Conservation (phyloP, 2,888 invertebrate species). For the Boloria euphrosyne region DNA sequence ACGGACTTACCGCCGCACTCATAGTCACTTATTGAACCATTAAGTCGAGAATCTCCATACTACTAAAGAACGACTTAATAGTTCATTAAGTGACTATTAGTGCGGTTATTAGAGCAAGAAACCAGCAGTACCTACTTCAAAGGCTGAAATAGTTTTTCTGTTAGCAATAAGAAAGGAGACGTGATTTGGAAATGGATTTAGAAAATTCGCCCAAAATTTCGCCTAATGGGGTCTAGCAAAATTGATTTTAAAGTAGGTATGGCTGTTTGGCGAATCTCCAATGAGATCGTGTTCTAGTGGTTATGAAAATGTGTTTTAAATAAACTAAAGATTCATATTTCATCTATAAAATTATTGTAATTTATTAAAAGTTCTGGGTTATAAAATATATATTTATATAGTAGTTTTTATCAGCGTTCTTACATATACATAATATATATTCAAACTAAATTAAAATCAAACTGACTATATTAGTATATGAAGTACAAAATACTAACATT, state of each 20-base stretch:
- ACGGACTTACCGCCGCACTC: too few species aligned
- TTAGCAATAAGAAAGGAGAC: conserved; percentile 28
- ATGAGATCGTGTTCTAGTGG: conserved; percentile 23
- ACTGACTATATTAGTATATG: too few species aligned
- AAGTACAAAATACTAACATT: too few species aligned
- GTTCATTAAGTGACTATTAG: too few species aligned
- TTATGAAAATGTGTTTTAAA: conserved; percentile 25
- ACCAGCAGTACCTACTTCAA: too few species aligned
- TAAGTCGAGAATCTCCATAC: too few species aligned
- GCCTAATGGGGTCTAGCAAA: conserved; percentile 20
- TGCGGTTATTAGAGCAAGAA: too few species aligned
- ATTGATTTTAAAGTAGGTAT: conserved; percentile 31
- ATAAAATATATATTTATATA: not conserved
- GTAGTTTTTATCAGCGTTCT: not conserved
- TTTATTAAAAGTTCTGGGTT: not conserved
- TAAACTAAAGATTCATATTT: conserved; percentile 21
- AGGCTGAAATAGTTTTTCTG: conserved; percentile 25
- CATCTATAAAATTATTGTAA: not conserved
- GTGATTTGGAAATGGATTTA: conserved; percentile 24
- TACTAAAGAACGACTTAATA: too few species aligned
- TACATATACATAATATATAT: too few species aligned
- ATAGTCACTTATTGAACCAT: too few species aligned
- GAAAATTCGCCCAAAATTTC: conserved; percentile 23
- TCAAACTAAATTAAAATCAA: too few species aligned
- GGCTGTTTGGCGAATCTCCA: conserved; percentile 29